Evolutionary conservation across 2,113 vertebrate species (phyloP), one percentile per base, ranked within the genome.

Genomic region (Heterocephalus glaber): DNA sequence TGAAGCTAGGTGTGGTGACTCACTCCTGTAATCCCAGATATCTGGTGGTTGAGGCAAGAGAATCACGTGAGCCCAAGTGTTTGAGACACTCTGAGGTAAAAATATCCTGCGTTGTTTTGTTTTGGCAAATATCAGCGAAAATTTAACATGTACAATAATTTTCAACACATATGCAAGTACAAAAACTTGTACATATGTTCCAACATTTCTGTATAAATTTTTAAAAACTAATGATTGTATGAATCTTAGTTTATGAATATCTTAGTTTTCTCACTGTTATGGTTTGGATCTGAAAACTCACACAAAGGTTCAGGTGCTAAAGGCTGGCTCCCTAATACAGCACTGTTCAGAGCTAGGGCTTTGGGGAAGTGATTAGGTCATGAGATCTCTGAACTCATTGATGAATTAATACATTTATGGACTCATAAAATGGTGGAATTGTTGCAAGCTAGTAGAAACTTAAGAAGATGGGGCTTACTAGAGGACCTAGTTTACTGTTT

Each of bases 231-330:
- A 84, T 52, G 41, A 65, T 17, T 52, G 16, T 30, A 56, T 16
- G 22, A 84, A 94, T 86, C 41, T 44, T 88, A 92, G 80, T 92
- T 72, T 93, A 95, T 87, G 89, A 98, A 96, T 76, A 97, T 80
- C 95, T 95, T 98, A 80, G 82, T 79, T 96, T 97, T 26, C 60
- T 97, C 11, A 38, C 7, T 52, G 47, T 52, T 52, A 33, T 52
- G 1, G 7, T 52, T 77, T 77, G 3, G 7, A 52, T 77, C 47
- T 33, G 47, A 77, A 52, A 52, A 33, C 26, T 52, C 16, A 14
- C 28, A 77, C 28, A 77, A 13, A 77, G 5, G 4, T 6, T 49
- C 14, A 17, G 28, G 13, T 49, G 74, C 26, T 47, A 77, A 76
- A 47, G 47, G 6, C 26, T 77, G 28, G 47, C 7, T 33, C 13